A percentile compares a stretch with the other conserved stretches of the same genome.
Conservation (phyloP, 2,797 vertebrate species). For the Tapera naevia region DNA sequence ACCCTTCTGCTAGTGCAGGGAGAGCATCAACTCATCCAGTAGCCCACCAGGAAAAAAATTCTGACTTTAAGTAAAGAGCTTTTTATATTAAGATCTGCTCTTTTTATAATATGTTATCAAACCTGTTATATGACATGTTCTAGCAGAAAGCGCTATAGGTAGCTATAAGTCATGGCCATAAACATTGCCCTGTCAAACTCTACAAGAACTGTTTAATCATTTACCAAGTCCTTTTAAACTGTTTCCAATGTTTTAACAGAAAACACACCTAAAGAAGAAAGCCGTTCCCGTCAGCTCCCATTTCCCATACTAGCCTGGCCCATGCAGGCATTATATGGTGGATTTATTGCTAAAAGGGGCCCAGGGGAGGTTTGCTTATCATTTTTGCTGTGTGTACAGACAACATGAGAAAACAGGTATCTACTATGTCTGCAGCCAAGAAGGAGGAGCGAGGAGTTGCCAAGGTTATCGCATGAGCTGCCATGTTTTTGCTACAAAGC, state of each 20-base stretch:
- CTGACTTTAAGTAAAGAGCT: background rate
- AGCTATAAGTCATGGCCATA: background rate
- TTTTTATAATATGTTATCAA: background rate
- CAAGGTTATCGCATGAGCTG: background rate
- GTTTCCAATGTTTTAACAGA: background rate
- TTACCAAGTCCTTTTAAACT: background rate
- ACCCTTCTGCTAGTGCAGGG: background rate
- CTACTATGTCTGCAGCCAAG: background rate
- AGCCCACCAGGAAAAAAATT: background rate
- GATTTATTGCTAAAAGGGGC: background rate
- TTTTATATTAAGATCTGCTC: background rate
- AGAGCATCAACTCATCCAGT: background rate
- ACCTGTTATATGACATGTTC: background rate
- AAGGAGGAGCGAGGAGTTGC: background rate
- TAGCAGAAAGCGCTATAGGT: background rate
- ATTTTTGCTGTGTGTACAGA: background rate
- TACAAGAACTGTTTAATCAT: constrained; percentile 36
- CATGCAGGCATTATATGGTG: accelerated
- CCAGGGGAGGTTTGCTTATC: background rate
- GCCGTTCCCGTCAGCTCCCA: background rate
- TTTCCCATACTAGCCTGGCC: background rate
- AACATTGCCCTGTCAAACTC: background rate
- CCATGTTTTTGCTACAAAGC: constrained; percentile 14
- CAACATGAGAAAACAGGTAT: background rate
- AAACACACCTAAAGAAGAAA: background rate